Evolutionary conservation across 2,888 invertebrate species (phyloP).

Genomic region (Brachypalpus laphriformis): DNA sequence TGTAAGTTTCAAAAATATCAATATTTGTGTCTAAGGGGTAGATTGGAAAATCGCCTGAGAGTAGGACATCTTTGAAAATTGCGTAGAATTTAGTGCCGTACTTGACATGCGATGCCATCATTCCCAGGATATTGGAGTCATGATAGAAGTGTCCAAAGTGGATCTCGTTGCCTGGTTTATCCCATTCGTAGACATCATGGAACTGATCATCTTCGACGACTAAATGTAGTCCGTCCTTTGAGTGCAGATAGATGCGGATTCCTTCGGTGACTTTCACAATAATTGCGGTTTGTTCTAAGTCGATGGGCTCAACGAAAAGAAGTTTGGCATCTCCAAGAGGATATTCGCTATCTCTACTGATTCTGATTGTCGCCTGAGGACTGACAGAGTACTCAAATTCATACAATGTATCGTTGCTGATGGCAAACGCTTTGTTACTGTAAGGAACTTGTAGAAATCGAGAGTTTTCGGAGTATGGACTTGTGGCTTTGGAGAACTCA

Average conservation of each 20-base stretch:
- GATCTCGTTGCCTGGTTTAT: constrained; percentile 18
- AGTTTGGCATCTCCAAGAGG: neutral
- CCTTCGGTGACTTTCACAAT: constrained; percentile 20
- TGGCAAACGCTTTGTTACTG: neutral
- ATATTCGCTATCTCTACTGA: neutral
- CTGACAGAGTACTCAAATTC: constrained; percentile 1
- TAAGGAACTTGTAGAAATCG: neutral
- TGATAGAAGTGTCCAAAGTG: constrained; percentile 37
- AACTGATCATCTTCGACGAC: constrained; percentile 31
- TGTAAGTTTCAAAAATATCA: neutral
- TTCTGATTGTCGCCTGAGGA: neutral
- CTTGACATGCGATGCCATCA: constrained; percentile 19
- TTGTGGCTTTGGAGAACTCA: neutral
- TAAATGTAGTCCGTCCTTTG: neutral
- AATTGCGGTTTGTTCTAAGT: constrained; percentile 5
- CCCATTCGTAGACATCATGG: constrained; percentile 27
- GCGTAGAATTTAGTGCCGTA: constrained; percentile 19
- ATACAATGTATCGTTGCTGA: constrained; percentile 9
- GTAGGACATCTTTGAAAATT: constrained; percentile 16
- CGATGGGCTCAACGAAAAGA: neutral
- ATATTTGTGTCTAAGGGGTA: constrained; percentile 11
- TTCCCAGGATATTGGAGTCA: neutral
- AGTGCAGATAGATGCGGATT: constrained; percentile 21
- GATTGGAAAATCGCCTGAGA: constrained; percentile 18
- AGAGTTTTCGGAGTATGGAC: neutral